Conservation (phyloP, 2,797 vertebrate genomes). For the Discoglossus pictus region DNA sequence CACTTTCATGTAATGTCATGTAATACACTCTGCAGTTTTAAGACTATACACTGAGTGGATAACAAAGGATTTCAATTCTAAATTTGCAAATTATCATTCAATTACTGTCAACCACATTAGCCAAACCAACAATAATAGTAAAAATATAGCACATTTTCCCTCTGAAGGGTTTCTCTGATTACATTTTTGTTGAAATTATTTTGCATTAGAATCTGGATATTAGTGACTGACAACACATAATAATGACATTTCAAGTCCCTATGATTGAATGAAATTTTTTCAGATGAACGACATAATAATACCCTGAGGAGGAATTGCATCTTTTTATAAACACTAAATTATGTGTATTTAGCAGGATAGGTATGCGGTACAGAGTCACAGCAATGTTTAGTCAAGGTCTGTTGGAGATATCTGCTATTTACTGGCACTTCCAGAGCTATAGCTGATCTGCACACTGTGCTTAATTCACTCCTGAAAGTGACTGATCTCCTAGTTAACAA, state of each 20-base stretch:
- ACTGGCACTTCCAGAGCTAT: background rate
- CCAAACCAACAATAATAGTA: background rate
- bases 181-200: background rate
- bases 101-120: background rate
- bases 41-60: too few relatives aligned
- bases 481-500: too few relatives aligned
- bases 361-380: slow-evolving; percentile 5
- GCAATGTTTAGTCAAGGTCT: slow-evolving; percentile 11
- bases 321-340: slow-evolving; percentile 14
- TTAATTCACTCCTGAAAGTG: too few relatives aligned
- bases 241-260: slow-evolving; percentile 5
- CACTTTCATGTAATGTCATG: too few relatives aligned
- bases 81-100: slow-evolving; percentile 1
- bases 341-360: slow-evolving; percentile 15
- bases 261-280: slow-evolving; percentile 6
- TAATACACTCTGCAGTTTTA: too few relatives aligned
- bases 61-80: too few relatives aligned
- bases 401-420: slow-evolving; percentile 12
- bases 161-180: background rate
- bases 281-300: slow-evolving; percentile 15
- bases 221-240: slow-evolving; percentile 9
- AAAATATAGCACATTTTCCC: too few relatives aligned
- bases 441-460: too few relatives aligned
- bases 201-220: background rate
- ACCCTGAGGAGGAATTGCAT: slow-evolving; percentile 10